These are phyloP conservation scores for Hecatera dysodea DNA, from an alignment of 2,888 invertebrate genomes.

Conservation along the genomic window DNA sequence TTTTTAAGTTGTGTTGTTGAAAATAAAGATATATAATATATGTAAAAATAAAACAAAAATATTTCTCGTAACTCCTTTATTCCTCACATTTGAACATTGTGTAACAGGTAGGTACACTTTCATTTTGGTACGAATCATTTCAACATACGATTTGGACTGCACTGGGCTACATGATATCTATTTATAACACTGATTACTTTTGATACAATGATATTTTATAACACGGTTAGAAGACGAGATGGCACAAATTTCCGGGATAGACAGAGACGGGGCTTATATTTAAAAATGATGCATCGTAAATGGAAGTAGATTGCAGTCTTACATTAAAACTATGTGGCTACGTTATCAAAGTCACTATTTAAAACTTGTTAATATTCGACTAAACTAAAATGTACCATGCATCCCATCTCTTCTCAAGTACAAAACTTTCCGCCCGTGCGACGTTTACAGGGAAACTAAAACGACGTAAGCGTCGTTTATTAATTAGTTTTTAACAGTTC, in stretches of 20 bases:
- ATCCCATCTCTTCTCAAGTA: slow-evolving; percentile 47
- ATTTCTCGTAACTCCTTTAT: slow-evolving; percentile 79
- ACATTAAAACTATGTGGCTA: slow-evolving; percentile 47
- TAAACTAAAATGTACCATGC: slow-evolving; percentile 55
- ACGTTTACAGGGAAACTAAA: slow-evolving; percentile 28
- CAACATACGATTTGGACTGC: slow-evolving; percentile 63
- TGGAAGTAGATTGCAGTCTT: slow-evolving; percentile 56
- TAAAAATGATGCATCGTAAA: slow-evolving; percentile 32
- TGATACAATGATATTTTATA: slow-evolving; percentile 44
- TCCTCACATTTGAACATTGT: slow-evolving; percentile 85
- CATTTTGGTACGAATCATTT: slow-evolving; percentile 71
- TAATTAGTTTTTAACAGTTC: slow-evolving; percentile 76
- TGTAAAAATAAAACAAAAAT: slow-evolving; percentile 62
- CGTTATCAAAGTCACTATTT: slow-evolving; percentile 40
- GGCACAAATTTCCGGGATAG: slow-evolving; percentile 59
- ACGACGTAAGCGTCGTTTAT: slow-evolving; percentile 25
- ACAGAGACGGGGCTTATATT: slow-evolving; percentile 17
- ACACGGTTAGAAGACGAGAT: slow-evolving; percentile 52
- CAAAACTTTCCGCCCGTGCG: slow-evolving; percentile 38
- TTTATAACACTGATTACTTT: slow-evolving; percentile 49
- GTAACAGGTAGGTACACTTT: slow-evolving; percentile 86
- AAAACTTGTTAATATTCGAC: slow-evolving; percentile 41
- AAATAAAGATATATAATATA: slow-evolving; percentile 23
- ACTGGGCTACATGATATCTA: slow-evolving; percentile 67
- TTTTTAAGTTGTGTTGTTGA: slow-evolving; percentile 22